These are phyloP conservation scores for Lepidurus couesii DNA, from an alignment of 1,140 invertebrate genomes.

Conservation along the genomic window DNA sequence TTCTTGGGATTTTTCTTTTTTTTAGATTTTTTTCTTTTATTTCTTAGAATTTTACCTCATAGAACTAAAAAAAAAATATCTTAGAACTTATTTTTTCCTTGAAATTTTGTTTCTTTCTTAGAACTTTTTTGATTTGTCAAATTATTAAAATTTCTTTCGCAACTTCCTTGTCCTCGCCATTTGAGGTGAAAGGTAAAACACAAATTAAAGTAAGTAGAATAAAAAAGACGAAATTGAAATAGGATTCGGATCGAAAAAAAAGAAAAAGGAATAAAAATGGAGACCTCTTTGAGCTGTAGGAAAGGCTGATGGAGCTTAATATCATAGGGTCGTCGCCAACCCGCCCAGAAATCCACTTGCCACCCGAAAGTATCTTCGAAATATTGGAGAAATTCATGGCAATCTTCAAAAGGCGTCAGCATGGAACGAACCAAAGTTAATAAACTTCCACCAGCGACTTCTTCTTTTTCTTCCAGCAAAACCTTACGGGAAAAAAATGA, in stretches of 20 bases:
- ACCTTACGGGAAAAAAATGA: not conserved
- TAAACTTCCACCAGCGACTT: not conserved
- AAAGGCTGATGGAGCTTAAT: not conserved
- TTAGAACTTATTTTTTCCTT: no score
- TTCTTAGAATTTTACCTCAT: no score
- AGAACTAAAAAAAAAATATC: no score
- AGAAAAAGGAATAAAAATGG: not conserved
- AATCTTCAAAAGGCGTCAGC: conserved; percentile 7
- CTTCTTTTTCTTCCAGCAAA: not conserved
- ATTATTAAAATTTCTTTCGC: no score
- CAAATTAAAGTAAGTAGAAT: not conserved
- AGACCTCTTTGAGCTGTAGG: not conserved
- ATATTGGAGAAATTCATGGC: conserved; percentile 4
- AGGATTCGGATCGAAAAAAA: not conserved
- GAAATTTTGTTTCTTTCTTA: no score
- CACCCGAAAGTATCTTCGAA: not conserved
- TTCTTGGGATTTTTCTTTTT: no score
- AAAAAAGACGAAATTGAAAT: not conserved
- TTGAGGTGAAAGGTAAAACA: no score
- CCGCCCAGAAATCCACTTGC: conserved; percentile 13
- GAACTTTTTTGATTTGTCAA: no score
- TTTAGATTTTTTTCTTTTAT: no score
- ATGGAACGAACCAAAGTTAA: conserved; percentile 6
- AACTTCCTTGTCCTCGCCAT: no score
- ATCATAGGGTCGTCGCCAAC: not conserved